A percentile compares a stretch with the other conserved stretches of the same genome.
These are phyloP conservation scores for Achroia grisella DNA, from an alignment of 1,140 invertebrate species.

Conservation along the genomic window DNA sequence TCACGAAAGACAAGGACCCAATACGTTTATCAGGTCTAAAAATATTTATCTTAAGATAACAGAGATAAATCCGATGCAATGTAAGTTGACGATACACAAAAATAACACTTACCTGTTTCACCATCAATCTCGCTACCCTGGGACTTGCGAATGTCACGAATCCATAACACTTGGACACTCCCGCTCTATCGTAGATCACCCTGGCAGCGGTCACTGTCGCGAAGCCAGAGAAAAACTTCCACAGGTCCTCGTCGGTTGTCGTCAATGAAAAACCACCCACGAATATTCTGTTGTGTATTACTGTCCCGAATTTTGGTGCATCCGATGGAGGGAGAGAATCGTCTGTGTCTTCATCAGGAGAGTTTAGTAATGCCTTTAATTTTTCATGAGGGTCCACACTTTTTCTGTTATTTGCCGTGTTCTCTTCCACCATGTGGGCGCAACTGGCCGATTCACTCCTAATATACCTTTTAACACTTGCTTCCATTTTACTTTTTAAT, in stretches of 20 bases:
- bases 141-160: conserved; percentile 92
- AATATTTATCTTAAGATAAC: neutral
- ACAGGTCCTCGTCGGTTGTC: conserved; percentile 88
- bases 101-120: conserved; percentile 57
- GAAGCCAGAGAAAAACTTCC: conserved; percentile 88
- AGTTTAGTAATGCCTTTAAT: conserved; percentile 59
- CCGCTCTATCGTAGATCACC: conserved; percentile 94
- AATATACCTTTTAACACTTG: conserved; percentile 52
- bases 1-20: neutral
- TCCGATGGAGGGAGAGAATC: conserved; percentile 70
- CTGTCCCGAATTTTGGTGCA: conserved; percentile 83
- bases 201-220: conserved; percentile 95
- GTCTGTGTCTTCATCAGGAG: conserved; percentile 60
- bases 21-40: neutral
- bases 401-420: conserved; percentile 48
- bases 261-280: conserved; percentile 93
- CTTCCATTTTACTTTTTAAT: conserved; percentile 42
- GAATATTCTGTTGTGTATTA: conserved; percentile 95
- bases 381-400: conserved; percentile 57
- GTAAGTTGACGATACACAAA: too few relatives aligned
- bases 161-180: conserved; percentile 95
- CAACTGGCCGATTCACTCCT: conserved; percentile 63
- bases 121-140: conserved; percentile 63
- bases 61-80: neutral
- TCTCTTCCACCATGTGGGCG: conserved; percentile 64